Conservation (phyloP, 2,797 vertebrate species). For the Synaphobranchus kaupii region DNA sequence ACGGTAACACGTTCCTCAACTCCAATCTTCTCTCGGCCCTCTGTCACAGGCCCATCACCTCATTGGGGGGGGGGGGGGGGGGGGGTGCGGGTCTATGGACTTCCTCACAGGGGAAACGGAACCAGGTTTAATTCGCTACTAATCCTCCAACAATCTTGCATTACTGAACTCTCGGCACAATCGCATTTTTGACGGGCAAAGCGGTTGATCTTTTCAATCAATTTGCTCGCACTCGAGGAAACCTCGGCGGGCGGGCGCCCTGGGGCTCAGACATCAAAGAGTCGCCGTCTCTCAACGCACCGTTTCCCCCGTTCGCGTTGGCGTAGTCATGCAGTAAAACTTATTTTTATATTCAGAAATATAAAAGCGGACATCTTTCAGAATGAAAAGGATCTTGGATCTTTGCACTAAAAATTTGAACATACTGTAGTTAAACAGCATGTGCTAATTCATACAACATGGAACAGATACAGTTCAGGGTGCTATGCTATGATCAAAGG, state of each 20-base stretch:
- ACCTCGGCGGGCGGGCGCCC: background rate
- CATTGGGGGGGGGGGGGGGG: background rate
- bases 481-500: background rate
- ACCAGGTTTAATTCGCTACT: slow-evolving; percentile 45
- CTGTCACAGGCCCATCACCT: background rate
- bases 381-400: background rate
- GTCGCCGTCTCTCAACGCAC: background rate
- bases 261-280: background rate
- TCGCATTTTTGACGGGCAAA: slow-evolving; percentile 28
- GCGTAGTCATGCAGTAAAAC: background rate
- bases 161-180: slow-evolving; percentile 30
- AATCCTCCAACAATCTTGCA: slow-evolving; percentile 44
- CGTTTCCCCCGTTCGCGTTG: background rate
- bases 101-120: background rate
- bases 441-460: background rate
- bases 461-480: background rate
- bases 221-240: background rate
- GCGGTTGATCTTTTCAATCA: slow-evolving; percentile 20
- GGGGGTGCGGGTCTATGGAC: background rate
- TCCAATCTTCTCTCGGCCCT: background rate
- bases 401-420: background rate
- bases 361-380: background rate
- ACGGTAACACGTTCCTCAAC: no score
- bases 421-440: background rate
- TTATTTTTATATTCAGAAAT: background rate